Evolutionary conservation across 2,113 vertebrate species (phyloP), one percentile per base, ranked within the genome.

Genomic region (Marmota flaviventris): DNA sequence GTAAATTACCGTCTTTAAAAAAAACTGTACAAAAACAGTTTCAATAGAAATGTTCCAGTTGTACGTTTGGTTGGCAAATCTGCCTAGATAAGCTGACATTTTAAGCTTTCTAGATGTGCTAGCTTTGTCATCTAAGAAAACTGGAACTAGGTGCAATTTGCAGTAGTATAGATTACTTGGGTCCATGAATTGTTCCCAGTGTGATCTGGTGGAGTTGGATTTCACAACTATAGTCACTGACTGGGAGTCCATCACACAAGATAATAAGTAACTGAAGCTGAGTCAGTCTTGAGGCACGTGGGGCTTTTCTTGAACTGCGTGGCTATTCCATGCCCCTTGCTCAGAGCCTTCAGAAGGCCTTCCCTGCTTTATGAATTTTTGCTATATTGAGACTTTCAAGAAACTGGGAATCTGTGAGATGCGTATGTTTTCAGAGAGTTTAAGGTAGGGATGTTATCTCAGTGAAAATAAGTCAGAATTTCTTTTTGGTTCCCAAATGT

Each of bases 361-460:
- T 0, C 0, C 20, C 6, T 0, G 4, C 61, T 4, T 12, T 37
- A 39, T 56, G 8, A 12, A 56, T 29, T 65, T 13, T 34, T 25
- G 11, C 13, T 20, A 34, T 18, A n/a, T 0, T 77, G 22, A 90
- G 69, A 58, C 7, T 69, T 63, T 56, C 7, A n/a, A 69, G 75
- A 39, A 25, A 32, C 48, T 0, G 2, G 16, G n/a, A 63, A 63
- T 63, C 24, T 63, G 61, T 63, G 61, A 91, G 34, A 17, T 2
- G 29, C n/a, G 0, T 76, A 45, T 51, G 3, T 65, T 34, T 58
- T 29, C 16, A 56, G 27, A 92, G 24, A 58, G 16, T 14, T 70
- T 61, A 90, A 37, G 20, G 58, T 27, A 22, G 13, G 16, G 9
- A 16, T 32, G 13, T 78, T 77, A 29, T 32, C 5, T 14, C 0